phyloP scores from a whole-genome alignment of 2,888 invertebrate genomes.

The Alentia gelatinosa region DNA sequence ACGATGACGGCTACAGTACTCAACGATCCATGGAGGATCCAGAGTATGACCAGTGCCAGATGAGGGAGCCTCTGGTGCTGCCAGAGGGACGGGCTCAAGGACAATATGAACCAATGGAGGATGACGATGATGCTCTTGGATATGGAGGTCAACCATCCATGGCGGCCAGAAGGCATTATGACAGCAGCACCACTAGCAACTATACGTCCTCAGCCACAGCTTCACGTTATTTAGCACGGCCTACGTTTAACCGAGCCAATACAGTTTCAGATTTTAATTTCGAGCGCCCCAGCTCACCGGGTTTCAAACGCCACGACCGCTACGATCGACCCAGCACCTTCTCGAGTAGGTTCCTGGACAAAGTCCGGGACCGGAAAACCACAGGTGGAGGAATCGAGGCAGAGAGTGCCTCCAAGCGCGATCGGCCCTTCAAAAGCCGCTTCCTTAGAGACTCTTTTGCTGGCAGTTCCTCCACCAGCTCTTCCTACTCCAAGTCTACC shows the following conservation, averaged over 20 bases:
- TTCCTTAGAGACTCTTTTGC: conserved; percentile 52
- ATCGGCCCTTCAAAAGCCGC: conserved; percentile 58
- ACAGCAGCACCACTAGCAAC: not conserved
- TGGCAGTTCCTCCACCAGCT: not conserved
- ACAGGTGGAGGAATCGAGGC: not conserved
- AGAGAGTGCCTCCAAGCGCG: not conserved
- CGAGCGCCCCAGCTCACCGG: conserved; percentile 44
- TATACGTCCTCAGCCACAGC: conserved; percentile 24
- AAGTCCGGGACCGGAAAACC: conserved; percentile 61
- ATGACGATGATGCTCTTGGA: conserved; percentile 38
- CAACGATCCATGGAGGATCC: not conserved
- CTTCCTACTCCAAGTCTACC: conserved; percentile 19
- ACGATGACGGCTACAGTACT: conserved; percentile 13
- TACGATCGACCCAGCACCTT: conserved; percentile 54
- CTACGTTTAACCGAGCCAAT: not conserved
- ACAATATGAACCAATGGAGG: not conserved
- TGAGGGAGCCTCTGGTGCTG: not conserved
- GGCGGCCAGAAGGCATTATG: not conserved
- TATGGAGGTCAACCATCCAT: not conserved
- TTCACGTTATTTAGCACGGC: not conserved
- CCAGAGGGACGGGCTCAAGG: not conserved
- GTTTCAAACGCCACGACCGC: not conserved
- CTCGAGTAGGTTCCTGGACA: conserved; percentile 61
- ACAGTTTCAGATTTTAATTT: conserved; percentile 50
- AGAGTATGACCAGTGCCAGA: too few relatives aligned